A percentile compares a stretch with the other conserved stretches of the same genome.
phyloP scores from a whole-genome alignment of 1,140 invertebrate genomes.

The Drosophila pallidifrons region DNA sequence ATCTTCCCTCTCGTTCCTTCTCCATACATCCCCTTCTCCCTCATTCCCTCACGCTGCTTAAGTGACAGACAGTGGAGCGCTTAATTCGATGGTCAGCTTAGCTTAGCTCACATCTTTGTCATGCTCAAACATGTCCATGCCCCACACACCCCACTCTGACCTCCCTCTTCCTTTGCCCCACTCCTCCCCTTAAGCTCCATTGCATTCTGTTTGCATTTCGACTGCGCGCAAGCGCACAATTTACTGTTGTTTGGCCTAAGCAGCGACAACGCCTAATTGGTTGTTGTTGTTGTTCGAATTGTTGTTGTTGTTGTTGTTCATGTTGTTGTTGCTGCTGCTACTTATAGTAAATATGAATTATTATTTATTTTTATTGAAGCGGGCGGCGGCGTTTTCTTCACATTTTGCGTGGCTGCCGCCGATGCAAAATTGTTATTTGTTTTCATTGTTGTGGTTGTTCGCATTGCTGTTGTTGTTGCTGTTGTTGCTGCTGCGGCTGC shows the following conservation, averaged over 20 bases:
- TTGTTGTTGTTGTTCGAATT: constrained; percentile 26
- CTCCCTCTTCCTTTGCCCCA: neutral
- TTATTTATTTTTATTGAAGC: constrained; percentile 79
- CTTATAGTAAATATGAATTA: constrained; percentile 77
- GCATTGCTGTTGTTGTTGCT: constrained; percentile 66
- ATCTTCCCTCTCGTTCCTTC: no score
- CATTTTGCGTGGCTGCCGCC: constrained; percentile 59
- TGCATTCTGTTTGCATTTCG: constrained; percentile 31
- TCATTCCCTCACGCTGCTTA: constrained; percentile 17
- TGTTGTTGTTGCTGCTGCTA: constrained; percentile 38
- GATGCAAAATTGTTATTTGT: constrained; percentile 51
- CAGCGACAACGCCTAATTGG: constrained; percentile 65
- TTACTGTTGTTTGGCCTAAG: constrained; percentile 63
- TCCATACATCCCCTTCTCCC: neutral
- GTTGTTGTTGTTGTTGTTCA: constrained; percentile 6
- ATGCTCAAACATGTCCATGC: neutral
- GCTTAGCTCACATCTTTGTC: constrained; percentile 18
- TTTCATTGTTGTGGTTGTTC: constrained; percentile 61
- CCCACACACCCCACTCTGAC: neutral
- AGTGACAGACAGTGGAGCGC: constrained; percentile 54
- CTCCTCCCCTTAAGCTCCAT: constrained; percentile 7
- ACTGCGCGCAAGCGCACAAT: constrained; percentile 64
- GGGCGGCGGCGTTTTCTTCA: constrained; percentile 54
- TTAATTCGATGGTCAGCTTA: constrained; percentile 70
- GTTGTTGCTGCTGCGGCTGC: constrained; percentile 25